Evolutionary conservation across 2,797 vertebrate species (phyloP), one percentile per base, ranked within the genome.

Genomic region (Sitta carolinensis): DNA sequence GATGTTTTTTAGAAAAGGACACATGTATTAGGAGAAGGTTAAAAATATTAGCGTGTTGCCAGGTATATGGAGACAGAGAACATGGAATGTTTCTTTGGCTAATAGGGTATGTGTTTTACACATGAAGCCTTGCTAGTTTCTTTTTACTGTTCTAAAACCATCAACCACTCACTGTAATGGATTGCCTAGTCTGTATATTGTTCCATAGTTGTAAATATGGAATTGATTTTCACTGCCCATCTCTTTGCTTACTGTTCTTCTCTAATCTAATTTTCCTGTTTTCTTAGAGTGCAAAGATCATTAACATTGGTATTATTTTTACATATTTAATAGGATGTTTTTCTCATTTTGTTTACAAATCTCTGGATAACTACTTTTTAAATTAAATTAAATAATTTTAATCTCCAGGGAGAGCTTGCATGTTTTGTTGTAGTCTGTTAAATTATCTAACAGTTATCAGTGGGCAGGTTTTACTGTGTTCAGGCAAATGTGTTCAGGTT

Each of bases 161-260:
- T 82, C 1, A 2, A 73, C 85, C 63, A 10, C 67, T 89, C 36
- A 18, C 55, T 81, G 62, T 78, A 93, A 84, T 9, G 43, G 73
- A 87, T 90, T 84, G 34, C 70, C 40, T 45, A 5, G 32, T 40
- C 73, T 87, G 29, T 34, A 18, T 32, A 45, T 82, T 70, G 67
- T 89, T 92, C 78, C 34, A 4, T 91, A 43, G 66, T 70, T 91
- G 57, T 86, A 93, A 90, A 76, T 86, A 55, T 61, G 67, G 76
- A 93, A 95, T 95, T 76, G 92, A 93, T 95, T 95, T 95, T 86
- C 77, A 57, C 55, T 72, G 87, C 67, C 43, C 7, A 7, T 67
- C 45, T 79, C 94, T 67, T 61, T 36, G 47, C 70, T 87, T 87
- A 6, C 73, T 78, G 36, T 21, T 69, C 75, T 80, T 76, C 58